Percentiles rank a stretch among this genome's conserved stretches.
Conservation (phyloP, 2,113 vertebrate genomes). For the Quiscalus mexicanus region DNA sequence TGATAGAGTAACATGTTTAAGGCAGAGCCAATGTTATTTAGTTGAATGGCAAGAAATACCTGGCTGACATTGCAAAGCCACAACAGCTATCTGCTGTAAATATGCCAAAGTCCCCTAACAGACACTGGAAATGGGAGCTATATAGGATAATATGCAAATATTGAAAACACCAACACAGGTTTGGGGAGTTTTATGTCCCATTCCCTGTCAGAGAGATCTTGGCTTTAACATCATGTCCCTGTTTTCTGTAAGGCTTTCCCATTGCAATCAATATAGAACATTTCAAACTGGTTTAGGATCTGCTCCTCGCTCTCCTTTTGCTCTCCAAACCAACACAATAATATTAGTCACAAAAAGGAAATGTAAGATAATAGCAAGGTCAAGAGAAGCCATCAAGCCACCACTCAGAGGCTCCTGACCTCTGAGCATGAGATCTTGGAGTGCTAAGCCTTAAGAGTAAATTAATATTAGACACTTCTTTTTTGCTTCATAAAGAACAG, state of each 20-base stretch:
- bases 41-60: neutral
- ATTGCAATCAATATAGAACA: neutral
- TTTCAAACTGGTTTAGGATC: neutral
- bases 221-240: neutral
- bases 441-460: neutral
- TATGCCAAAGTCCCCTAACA: neutral
- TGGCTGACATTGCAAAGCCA: neutral
- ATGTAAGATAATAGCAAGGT: neutral
- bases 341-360: neutral
- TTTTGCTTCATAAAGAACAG: neutral
- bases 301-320: neutral
- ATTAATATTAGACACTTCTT: neutral
- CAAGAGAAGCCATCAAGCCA: neutral
- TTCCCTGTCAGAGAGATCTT: neutral
- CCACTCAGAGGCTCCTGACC: neutral
- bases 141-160: neutral
- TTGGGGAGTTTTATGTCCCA: neutral
- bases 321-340: neutral
- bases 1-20: neutral
- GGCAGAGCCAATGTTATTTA: neutral
- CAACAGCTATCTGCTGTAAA: neutral
- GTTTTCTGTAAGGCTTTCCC: neutral
- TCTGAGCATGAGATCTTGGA: neutral
- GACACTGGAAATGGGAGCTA: neutral
- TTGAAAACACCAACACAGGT: neutral